Conservation (phyloP, 2,797 vertebrate genomes). For the Neosalanx taihuensis region DNA sequence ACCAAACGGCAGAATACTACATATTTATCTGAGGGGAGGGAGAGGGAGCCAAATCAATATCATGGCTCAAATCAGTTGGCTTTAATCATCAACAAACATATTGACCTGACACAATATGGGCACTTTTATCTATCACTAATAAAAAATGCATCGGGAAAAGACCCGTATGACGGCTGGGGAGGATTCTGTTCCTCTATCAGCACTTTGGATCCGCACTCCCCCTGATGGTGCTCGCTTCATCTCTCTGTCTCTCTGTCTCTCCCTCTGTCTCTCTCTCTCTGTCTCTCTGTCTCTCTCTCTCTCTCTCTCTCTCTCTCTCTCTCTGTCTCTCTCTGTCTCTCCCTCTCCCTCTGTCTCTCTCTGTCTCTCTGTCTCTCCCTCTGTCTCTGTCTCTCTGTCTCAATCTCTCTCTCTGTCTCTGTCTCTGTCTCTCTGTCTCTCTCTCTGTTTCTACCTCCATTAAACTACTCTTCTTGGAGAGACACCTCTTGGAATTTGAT, state of each 20-base stretch:
- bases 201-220: slow-evolving; percentile 25
- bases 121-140: slow-evolving; percentile 70
- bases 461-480: slow-evolving; percentile 76
- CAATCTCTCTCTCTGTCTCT: slow-evolving; percentile 11
- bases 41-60: slow-evolving; percentile 58
- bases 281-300: slow-evolving; percentile 37
- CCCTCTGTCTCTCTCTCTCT: slow-evolving; percentile 52
- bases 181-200: slow-evolving; percentile 48
- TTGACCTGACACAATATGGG: slow-evolving; percentile 70
- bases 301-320: slow-evolving; percentile 3
- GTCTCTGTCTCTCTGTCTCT: slow-evolving; percentile 34
- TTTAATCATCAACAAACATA: slow-evolving; percentile 70
- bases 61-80: slow-evolving; percentile 63
- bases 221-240: not conserved
- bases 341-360: not conserved
- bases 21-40: slow-evolving; percentile 57
- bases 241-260: not conserved
- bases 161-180: slow-evolving; percentile 61
- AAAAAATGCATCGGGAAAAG: slow-evolving; percentile 74
- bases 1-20: slow-evolving; percentile 50
- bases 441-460: slow-evolving; percentile 69
- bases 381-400: slow-evolving; percentile 27
- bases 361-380: not conserved
- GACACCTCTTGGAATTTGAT: slow-evolving; percentile 79
- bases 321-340: not conserved